Percentiles rank a stretch among this genome's conserved stretches.
phyloP scores from a whole-genome alignment of 2,797 vertebrate genomes.

The Thunnus albacares region DNA sequence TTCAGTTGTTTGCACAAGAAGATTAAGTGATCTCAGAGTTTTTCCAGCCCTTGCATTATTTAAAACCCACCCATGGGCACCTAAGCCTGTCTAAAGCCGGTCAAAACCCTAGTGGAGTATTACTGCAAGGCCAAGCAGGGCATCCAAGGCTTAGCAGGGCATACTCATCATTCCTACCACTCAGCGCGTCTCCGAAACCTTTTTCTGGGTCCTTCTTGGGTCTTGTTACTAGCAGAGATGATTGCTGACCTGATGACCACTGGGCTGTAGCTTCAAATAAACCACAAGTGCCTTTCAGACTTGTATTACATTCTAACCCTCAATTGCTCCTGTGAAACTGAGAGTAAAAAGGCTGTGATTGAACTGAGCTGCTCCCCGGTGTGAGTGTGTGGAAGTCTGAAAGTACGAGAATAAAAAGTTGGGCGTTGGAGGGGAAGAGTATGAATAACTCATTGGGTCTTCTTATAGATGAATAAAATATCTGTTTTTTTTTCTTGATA shows the following conservation, averaged over 20 bases:
- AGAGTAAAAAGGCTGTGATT: slow-evolving; percentile 31
- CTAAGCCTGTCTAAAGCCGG: slow-evolving; percentile 48
- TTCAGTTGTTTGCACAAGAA: slow-evolving; percentile 47
- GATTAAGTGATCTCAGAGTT: slow-evolving; percentile 44
- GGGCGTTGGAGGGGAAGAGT: background rate
- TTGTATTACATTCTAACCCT: slow-evolving; percentile 38
- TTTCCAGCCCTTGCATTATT: slow-evolving; percentile 50
- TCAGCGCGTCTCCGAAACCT: slow-evolving; percentile 34
- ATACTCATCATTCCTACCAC: slow-evolving; percentile 49
- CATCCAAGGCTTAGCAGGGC: slow-evolving; percentile 27
- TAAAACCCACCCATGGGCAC: slow-evolving; percentile 52
- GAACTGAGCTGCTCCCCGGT: slow-evolving; percentile 16
- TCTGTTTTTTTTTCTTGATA: background rate
- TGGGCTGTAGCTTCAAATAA: slow-evolving; percentile 38
- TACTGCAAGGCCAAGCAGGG: slow-evolving; percentile 18
- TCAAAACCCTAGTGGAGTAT: slow-evolving; percentile 39
- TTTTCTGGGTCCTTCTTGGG: slow-evolving; percentile 13
- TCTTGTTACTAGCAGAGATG: slow-evolving; percentile 47
- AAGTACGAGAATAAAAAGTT: background rate
- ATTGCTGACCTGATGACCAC: slow-evolving; percentile 50
- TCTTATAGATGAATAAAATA: background rate
- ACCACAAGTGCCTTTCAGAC: slow-evolving; percentile 19
- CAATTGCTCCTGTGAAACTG: slow-evolving; percentile 28
- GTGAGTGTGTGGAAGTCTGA: slow-evolving; percentile 2
- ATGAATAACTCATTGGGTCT: background rate